Conservation (phyloP, 2,888 invertebrate genomes). For the Parochlus steinenii region DNA sequence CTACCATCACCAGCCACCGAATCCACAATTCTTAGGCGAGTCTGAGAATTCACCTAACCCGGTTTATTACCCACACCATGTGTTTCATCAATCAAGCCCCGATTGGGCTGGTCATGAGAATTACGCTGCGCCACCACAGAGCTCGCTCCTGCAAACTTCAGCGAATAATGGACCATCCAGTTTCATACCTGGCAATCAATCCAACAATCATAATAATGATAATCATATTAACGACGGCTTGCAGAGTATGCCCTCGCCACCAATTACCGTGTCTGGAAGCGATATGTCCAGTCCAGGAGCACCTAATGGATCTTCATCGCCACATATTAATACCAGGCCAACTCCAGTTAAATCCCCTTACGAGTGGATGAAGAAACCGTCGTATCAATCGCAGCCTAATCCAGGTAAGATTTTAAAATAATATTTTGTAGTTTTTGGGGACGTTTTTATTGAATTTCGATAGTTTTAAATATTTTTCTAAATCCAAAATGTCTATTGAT, state of each 20-base stretch:
- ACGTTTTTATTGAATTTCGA: too few species aligned
- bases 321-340: slow-evolving; percentile 37
- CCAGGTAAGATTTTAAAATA: slow-evolving; percentile 43
- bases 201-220: slow-evolving; percentile 17
- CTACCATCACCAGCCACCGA: slow-evolving; percentile 28
- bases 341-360: slow-evolving; percentile 64
- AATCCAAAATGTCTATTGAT: too few species aligned
- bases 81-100: slow-evolving; percentile 32
- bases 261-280: slow-evolving; percentile 40
- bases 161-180: slow-evolving; percentile 18
- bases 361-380: slow-evolving; percentile 86
- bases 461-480: too few species aligned
- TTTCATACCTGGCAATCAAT: slow-evolving; percentile 17
- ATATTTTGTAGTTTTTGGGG: neutral
- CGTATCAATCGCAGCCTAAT: slow-evolving; percentile 69
- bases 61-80: slow-evolving; percentile 32
- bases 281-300: slow-evolving; percentile 42
- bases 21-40: slow-evolving; percentile 30
- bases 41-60: slow-evolving; percentile 30
- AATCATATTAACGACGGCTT: slow-evolving; percentile 22
- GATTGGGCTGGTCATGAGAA: slow-evolving; percentile 33
- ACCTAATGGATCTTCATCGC: slow-evolving; percentile 25
- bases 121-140: slow-evolving; percentile 33
- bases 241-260: slow-evolving; percentile 36
- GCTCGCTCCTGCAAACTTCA: slow-evolving; percentile 32